Base-by-base conservation (phyloP, 2,113 vertebrate species). In the Marcusenius ussheri region DNA sequence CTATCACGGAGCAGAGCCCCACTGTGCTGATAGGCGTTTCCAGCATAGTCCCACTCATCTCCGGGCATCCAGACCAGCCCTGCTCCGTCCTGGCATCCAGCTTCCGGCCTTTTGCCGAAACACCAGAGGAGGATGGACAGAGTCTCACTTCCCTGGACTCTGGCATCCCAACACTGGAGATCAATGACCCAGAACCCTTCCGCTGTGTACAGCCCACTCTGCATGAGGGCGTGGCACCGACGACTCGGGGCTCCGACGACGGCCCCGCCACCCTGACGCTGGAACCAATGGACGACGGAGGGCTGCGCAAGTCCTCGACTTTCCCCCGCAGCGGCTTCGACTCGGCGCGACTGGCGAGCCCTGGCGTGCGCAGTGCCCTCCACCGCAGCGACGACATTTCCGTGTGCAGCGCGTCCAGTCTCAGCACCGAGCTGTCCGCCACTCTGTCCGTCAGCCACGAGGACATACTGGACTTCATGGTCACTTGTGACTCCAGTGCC, bases 111-210 rank as follows among this genome's bases (percentile, higher is more conserved):
- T 91, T 92, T 0, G 89, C 92, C 8, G 91, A 93, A 70, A 89
- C 93, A 88, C 87, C 91, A 56, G 93, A 94, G 13, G 95, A 95
- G 80, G 97, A 98, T 89, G 93, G 93, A 90, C 94, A 93, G 89
- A 98, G 97, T 93, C 94, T 97, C 90, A 95, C 95, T 45, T 98
- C 98, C 0, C 96, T 97, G 93, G 98, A 99, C 94, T 99, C 98
- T 0, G 97, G 98, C 46, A 98, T 99, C 90, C 98, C 98, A 0
- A 98, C 97, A 2, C 96, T 99, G 39, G 98, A 99, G 95, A 95
- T 99, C 85, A 95, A 96, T 91, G 96, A 97, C 90, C 97, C 98
- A 0, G 97, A 98, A 90, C 96, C 96, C 2, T 92, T 96, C 74
- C 93, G 95, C 91, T 97, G 96, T 89, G 90, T 92, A 0, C 94